phyloP scores from a whole-genome alignment of 2,888 invertebrate species.

The Aromia moschata region DNA sequence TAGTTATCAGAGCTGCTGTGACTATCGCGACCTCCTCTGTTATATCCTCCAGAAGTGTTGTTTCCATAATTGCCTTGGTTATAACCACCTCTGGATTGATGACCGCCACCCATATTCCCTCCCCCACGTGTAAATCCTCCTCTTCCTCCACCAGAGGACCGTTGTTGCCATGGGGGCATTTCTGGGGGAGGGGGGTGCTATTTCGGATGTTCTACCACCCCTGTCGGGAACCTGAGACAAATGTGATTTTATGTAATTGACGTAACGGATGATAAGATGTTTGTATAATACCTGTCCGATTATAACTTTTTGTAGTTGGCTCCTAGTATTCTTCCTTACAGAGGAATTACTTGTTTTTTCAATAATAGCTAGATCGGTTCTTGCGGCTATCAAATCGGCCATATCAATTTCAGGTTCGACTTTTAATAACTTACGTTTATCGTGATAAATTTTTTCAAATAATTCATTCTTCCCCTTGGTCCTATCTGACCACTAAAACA shows the following conservation, averaged over 20 bases:
- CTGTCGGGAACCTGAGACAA: conserved; percentile 84
- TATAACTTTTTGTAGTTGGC: conserved; percentile 85
- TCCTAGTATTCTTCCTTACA: conserved; percentile 85
- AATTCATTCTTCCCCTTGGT: conserved; percentile 77
- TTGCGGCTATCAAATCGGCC: conserved; percentile 84
- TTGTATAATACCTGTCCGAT: conserved; percentile 78
- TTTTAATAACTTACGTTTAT: conserved; percentile 65
- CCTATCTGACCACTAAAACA: conserved; percentile 82
- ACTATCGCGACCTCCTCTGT: conserved; percentile 47
- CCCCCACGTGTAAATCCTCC: conserved; percentile 57
- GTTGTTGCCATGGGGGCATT: conserved; percentile 95
- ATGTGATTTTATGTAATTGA: not conserved
- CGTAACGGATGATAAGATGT: not conserved
- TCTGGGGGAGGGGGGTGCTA: conserved; percentile 94
- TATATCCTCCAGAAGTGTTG: conserved; percentile 43
- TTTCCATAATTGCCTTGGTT: conserved; percentile 28
- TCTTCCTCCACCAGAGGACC: conserved; percentile 63
- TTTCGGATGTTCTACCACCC: conserved; percentile 91
- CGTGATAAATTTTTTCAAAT: conserved; percentile 70
- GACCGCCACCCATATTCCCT: conserved; percentile 41
- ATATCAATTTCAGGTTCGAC: conserved; percentile 74
- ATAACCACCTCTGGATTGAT: conserved; percentile 47
- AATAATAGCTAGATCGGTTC: conserved; percentile 83
- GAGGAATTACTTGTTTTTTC: conserved; percentile 92
- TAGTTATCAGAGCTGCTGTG: conserved; percentile 54